phyloP scores from a whole-genome alignment of 2,113 vertebrate genomes.

The Montifringilla adamsi region DNA sequence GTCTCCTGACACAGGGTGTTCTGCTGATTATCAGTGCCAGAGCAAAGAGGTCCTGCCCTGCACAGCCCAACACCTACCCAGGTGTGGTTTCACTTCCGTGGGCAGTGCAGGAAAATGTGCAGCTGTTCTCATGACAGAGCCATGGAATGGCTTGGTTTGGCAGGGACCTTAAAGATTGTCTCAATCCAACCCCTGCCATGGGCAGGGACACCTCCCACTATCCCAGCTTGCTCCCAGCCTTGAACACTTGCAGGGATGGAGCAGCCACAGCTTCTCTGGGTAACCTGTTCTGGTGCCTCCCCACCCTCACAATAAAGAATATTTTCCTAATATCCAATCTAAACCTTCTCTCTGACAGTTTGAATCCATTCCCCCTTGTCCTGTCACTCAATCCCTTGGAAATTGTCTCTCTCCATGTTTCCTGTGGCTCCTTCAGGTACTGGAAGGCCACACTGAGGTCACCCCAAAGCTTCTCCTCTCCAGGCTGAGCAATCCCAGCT shows the following conservation, averaged over 20 bases:
- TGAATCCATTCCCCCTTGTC: background rate
- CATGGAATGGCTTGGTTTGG: background rate
- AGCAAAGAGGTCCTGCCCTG: background rate
- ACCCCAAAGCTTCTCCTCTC: background rate
- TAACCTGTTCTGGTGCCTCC: background rate
- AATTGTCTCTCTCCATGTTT: background rate
- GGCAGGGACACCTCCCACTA: background rate
- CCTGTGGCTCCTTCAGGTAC: background rate
- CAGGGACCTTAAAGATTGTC: background rate
- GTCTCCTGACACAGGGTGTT: background rate
- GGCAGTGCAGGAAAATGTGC: fast-evolving
- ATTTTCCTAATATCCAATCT: background rate
- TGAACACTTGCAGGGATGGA: background rate
- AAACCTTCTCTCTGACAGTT: background rate
- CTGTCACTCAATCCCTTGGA: background rate
- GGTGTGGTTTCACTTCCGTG: background rate
- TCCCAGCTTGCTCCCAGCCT: background rate
- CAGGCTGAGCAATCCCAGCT: background rate
- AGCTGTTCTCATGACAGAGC: background rate
- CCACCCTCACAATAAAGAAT: background rate
- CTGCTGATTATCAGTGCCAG: background rate
- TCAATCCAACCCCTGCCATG: background rate
- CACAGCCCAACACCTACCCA: background rate
- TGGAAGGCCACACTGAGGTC: background rate
- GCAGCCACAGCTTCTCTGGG: background rate